Evolutionary conservation across 2,888 invertebrate genomes (phyloP).

Genomic region (Drosophila mimetica): DNA sequence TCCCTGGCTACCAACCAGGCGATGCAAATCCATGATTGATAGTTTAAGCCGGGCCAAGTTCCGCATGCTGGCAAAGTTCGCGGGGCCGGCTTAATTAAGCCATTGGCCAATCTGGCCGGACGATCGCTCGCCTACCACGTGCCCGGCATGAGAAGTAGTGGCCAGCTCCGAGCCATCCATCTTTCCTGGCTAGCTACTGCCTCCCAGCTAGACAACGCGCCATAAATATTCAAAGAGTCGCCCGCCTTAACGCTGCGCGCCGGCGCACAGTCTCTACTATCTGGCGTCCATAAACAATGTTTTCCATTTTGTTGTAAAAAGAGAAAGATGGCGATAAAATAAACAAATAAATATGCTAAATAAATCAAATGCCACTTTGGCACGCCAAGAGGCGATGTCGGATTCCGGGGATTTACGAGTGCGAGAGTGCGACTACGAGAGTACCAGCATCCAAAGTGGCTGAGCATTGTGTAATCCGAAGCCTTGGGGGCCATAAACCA

Average conservation of each 20-base stretch:
- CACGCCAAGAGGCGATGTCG: conserved; percentile 19
- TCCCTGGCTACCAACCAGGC: neutral
- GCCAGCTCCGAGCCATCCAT: conserved; percentile 35
- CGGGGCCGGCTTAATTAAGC: conserved; percentile 65
- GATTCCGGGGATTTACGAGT: conserved; percentile 27
- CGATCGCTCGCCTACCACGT: conserved; percentile 66
- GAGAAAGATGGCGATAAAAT: conserved; percentile 7
- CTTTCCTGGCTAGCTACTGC: conserved; percentile 11
- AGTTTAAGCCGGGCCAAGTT: conserved; percentile 42
- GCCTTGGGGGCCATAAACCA: conserved; percentile 63
- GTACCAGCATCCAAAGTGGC: conserved; percentile 23
- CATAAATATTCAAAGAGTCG: conserved; percentile 67
- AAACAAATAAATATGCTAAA: conserved; percentile 50
- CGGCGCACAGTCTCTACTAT: conserved; percentile 39
- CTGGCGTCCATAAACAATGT: conserved; percentile 52
- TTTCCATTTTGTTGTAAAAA: conserved; percentile 34
- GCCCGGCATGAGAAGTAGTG: conserved; percentile 53
- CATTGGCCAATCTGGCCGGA: conserved; percentile 55
- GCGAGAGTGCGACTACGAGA: neutral
- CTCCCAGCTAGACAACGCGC: conserved; percentile 54
- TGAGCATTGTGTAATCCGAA: conserved; percentile 62
- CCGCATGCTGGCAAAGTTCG: conserved; percentile 36
- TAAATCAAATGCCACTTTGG: conserved; percentile 50
- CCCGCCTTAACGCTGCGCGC: conserved; percentile 47
- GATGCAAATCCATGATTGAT: conserved; percentile 63